Conservation (phyloP, 2,113 vertebrate genomes). For the Tretioscincus oriximinensis region DNA sequence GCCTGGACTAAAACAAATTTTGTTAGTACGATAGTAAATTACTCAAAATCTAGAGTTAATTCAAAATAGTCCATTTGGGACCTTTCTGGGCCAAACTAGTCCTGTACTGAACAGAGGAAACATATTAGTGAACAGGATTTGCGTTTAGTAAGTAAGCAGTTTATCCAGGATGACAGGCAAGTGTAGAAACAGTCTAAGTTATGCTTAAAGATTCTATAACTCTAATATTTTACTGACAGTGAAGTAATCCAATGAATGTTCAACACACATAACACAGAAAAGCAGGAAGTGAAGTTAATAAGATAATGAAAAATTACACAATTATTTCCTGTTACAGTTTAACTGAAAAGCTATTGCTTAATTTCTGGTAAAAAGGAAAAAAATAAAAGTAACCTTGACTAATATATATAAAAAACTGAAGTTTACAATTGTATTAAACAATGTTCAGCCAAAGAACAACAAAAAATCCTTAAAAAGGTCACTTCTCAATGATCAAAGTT, state of each 20-base stretch:
- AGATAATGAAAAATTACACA: conserved; percentile 17
- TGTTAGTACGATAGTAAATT: no score
- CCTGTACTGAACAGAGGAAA: no score
- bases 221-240: neutral
- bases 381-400: neutral
- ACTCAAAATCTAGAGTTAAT: no score
- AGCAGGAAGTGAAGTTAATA: neutral
- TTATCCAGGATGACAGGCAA: no score
- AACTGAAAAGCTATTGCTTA: conserved; percentile 35
- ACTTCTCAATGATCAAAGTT: neutral
- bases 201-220: neutral
- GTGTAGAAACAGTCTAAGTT: neutral
- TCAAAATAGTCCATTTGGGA: no score
- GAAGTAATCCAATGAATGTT: neutral
- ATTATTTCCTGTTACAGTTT: conserved; percentile 24
- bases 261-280: neutral
- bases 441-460: no score
- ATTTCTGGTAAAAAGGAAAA: conserved; percentile 18
- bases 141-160: no score
- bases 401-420: conserved; percentile 12
- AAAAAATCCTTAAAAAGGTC: neutral
- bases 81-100: no score
- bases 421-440: neutral
- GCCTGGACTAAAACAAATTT: no score
- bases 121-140: no score